Conservation (phyloP, 2,888 invertebrate species). For the Therioaphis trifolii region DNA sequence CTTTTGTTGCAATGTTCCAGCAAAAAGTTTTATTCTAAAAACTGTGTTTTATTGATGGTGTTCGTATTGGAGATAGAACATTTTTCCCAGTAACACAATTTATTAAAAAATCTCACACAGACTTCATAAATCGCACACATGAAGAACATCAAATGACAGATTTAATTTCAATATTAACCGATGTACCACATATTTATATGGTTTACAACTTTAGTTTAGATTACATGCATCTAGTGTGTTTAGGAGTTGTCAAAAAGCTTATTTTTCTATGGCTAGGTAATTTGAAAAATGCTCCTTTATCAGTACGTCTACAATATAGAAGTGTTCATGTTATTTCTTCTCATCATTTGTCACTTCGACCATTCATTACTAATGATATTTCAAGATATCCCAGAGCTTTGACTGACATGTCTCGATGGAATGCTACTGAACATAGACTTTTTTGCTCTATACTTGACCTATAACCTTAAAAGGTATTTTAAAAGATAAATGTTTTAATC, state of each 20-base stretch:
- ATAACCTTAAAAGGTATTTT: no score
- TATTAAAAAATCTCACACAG: conserved; percentile 21
- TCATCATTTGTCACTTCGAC: background rate
- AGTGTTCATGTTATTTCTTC: conserved; percentile 20
- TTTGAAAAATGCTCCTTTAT: conserved; percentile 3
- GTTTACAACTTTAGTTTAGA: conserved; percentile 2
- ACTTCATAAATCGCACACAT: background rate
- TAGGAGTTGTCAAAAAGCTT: conserved; percentile 22
- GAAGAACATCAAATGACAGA: conserved; percentile 2
- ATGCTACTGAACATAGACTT: background rate
- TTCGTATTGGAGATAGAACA: background rate
- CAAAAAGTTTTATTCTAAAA: background rate
- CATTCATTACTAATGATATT: background rate
- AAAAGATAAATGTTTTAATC: background rate
- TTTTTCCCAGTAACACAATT: conserved; percentile 4
- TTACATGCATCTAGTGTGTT: conserved; percentile 21
- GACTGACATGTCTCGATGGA: background rate
- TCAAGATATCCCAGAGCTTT: background rate
- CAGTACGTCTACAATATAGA: conserved; percentile 10
- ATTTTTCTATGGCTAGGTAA: conserved; percentile 18
- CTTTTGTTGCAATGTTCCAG: conserved; percentile 63
- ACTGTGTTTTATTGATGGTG: no score
- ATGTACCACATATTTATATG: conserved; percentile 20
- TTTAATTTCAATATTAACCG: conserved; percentile 10
- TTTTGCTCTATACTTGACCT: no score